Percentiles rank a stretch among this genome's conserved stretches.
Conservation (phyloP, 1,140 invertebrate species). For the Polypedilum pembai region DNA sequence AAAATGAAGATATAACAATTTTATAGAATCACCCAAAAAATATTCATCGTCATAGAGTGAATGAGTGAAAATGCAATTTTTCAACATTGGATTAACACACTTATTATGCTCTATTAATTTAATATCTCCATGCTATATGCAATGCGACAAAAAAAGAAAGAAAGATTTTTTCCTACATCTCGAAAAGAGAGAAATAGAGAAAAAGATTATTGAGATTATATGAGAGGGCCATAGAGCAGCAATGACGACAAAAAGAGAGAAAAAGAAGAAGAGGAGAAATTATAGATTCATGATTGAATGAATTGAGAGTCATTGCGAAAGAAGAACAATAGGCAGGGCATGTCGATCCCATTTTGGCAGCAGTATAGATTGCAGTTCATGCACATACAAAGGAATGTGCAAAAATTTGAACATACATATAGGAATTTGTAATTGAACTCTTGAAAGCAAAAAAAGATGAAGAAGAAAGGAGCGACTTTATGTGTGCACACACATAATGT, state of each 20-base stretch:
- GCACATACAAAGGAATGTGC: conserved; percentile 5
- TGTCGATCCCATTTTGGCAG: conserved; percentile 10
- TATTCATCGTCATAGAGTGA: not conserved
- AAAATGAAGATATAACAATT: too few species aligned
- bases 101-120: conserved; percentile 14
- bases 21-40: not conserved
- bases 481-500: not conserved
- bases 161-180: not conserved
- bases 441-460: not conserved
- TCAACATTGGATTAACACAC: conserved; percentile 15
- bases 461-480: too few species aligned
- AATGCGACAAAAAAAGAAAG: not conserved
- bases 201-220: not conserved
- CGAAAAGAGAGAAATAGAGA: not conserved
- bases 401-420: conserved; percentile 1
- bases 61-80: not conserved
- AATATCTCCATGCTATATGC: not conserved
- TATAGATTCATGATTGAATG: conserved; percentile 18
- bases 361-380: not conserved
- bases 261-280: conserved; percentile 8
- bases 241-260: not conserved
- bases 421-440: conserved; percentile 13
- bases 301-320: not conserved
- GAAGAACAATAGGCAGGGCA: not conserved
- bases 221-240: not conserved